phyloP scores from a whole-genome alignment of 2,888 invertebrate species.

The Philopedon plagiatum region DNA sequence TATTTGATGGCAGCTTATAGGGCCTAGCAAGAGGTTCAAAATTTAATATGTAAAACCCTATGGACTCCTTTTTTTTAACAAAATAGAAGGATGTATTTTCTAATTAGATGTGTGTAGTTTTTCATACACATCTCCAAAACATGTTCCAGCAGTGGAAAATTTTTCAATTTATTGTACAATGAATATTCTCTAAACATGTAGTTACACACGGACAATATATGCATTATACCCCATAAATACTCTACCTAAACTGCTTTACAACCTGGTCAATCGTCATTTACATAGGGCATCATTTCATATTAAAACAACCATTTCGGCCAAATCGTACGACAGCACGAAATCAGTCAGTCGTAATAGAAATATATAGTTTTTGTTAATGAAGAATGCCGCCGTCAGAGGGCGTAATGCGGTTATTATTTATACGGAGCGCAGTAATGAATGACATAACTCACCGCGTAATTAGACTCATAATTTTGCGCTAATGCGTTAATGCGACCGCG shows the following conservation, averaged over 20 bases:
- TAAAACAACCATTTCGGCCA: slow-evolving; percentile 55
- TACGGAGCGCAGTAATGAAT: slow-evolving; percentile 66
- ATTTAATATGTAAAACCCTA: too few relatives aligned
- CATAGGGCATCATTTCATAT: slow-evolving; percentile 58
- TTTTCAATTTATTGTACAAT: too few relatives aligned
- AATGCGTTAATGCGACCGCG: slow-evolving; percentile 66
- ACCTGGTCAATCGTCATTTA: slow-evolving; percentile 45
- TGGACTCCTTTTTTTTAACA: too few relatives aligned
- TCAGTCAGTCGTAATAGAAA: slow-evolving; percentile 67
- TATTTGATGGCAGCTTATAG: too few relatives aligned
- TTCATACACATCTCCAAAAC: too few relatives aligned
- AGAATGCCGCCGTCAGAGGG: slow-evolving; percentile 65
- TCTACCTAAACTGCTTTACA: slow-evolving; percentile 22
- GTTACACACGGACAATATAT: too few relatives aligned
- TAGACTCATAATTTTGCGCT: slow-evolving; percentile 69
- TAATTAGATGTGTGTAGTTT: too few relatives aligned
- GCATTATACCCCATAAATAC: slow-evolving; percentile 13
- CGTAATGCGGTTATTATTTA: slow-evolving; percentile 69
- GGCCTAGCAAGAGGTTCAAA: too few relatives aligned
- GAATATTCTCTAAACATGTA: too few relatives aligned
- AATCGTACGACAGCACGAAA: slow-evolving; percentile 55
- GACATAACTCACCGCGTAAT: slow-evolving; percentile 69
- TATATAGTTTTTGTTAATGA: slow-evolving; percentile 69
- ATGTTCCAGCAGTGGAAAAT: too few relatives aligned
- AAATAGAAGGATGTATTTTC: too few relatives aligned